Percentiles rank a stretch among this genome's conserved stretches.
Evolutionary conservation across 2,888 invertebrate species (phyloP).

Genomic region (Rhamphomyia laevipes): DNA sequence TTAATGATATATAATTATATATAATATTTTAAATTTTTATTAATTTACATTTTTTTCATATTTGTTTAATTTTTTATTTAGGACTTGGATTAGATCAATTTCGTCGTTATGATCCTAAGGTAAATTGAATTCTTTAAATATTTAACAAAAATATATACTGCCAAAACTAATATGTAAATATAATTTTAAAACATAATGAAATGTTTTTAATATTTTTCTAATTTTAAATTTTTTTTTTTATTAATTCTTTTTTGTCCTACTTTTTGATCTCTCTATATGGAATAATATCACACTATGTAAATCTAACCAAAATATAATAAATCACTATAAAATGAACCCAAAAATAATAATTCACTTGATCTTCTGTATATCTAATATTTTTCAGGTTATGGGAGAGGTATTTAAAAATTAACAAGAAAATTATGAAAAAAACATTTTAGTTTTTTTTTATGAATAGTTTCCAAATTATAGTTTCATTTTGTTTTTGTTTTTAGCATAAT

Average conservation of each 20-base stretch:
- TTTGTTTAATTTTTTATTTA: constrained; percentile 32
- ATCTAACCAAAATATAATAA: no score
- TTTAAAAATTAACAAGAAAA: constrained; percentile 22
- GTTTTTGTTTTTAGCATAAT: no score
- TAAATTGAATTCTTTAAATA: constrained; percentile 28
- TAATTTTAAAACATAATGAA: background rate
- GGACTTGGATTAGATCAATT: constrained; percentile 95
- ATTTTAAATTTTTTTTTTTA: no score
- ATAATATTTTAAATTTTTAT: background rate
- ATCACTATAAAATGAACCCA: no score
- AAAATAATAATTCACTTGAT: background rate
- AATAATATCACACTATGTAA: no score
- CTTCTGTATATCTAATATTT: constrained; percentile 22
- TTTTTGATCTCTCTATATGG: background rate
- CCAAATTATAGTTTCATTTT: no score
- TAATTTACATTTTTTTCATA: constrained; percentile 8
- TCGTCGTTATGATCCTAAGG: constrained; percentile 91
- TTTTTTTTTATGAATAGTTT: no score
- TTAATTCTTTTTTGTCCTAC: background rate
- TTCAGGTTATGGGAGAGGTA: constrained; percentile 50
- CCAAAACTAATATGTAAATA: no score
- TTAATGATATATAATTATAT: no score
- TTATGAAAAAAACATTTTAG: background rate
- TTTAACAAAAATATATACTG: background rate
- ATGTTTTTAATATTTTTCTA: background rate